Evolutionary conservation across 2,888 invertebrate genomes (phyloP).

Genomic region (Tipula helvola): DNA sequence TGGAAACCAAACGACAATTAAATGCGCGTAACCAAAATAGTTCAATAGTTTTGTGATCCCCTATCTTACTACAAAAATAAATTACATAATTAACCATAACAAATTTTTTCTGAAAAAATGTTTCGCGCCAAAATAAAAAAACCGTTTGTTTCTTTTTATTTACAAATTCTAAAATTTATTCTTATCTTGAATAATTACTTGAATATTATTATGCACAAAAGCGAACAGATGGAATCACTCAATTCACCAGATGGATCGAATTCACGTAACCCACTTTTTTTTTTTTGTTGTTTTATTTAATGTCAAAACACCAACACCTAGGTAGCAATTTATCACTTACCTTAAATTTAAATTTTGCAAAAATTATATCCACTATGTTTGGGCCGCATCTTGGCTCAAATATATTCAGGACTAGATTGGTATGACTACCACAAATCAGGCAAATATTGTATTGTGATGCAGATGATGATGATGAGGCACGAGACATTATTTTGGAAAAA

Average conservation of each 20-base stretch:
- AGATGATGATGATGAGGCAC: constrained; percentile 7
- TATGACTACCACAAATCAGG: constrained; percentile 35
- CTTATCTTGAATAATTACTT: no score
- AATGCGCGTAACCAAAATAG: not conserved
- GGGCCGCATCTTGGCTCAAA: constrained; percentile 35
- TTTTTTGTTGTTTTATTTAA: not conserved
- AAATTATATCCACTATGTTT: constrained; percentile 33
- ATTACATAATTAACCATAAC: not conserved
- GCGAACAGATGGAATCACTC: not conserved
- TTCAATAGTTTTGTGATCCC: not conserved
- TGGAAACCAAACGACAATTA: not conserved
- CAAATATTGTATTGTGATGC: constrained; percentile 25
- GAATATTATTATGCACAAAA: not conserved
- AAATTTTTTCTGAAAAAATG: not conserved
- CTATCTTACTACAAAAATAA: not conserved
- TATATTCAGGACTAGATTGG: constrained; percentile 33
- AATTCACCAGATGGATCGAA: not conserved
- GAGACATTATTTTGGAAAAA: not conserved
- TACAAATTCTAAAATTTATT: not conserved
- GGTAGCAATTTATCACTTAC: constrained; percentile 24
- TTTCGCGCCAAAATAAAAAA: not conserved
- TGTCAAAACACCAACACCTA: not conserved
- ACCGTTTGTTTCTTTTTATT: not conserved
- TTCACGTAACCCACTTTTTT: not conserved
- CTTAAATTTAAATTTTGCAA: constrained; percentile 36